These are phyloP conservation scores for Gastrophysa polygoni DNA, from an alignment of 2,888 invertebrate species.

Conservation along the genomic window DNA sequence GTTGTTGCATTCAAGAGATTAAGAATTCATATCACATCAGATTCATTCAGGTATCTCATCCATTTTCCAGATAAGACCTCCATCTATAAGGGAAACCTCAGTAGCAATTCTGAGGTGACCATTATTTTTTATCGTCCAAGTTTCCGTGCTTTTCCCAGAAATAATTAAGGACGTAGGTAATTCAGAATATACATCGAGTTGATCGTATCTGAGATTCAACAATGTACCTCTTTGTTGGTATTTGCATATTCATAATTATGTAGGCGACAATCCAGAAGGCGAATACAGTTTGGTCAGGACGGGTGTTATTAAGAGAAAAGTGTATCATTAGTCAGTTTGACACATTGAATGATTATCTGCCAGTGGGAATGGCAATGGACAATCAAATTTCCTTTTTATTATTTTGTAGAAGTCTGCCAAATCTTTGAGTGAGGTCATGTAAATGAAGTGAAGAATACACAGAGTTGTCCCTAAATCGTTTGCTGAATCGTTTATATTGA, in stretches of 20 bases:
- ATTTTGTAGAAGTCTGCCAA: no score
- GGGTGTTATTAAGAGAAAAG: constrained; percentile 2
- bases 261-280: constrained; percentile 29
- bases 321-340: constrained; percentile 13
- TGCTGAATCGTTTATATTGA: no score
- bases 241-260: constrained; percentile 37
- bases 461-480: no score
- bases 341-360: constrained; percentile 19
- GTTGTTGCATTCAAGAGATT: neutral
- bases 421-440: no score
- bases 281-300: constrained; percentile 22
- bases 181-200: neutral
- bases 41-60: neutral
- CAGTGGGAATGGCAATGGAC: constrained; percentile 11
- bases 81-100: neutral
- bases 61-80: neutral
- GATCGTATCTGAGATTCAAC: constrained; percentile 13
- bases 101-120: neutral
- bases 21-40: neutral
- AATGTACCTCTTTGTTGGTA: constrained; percentile 26
- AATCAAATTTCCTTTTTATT: no score
- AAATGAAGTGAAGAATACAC: no score
- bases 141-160: constrained; percentile 6
- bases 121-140: constrained; percentile 1
- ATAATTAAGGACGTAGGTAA: neutral